These are phyloP conservation scores for Euwallacea similis DNA, from an alignment of 1,140 invertebrate genomes.

Conservation along the genomic window DNA sequence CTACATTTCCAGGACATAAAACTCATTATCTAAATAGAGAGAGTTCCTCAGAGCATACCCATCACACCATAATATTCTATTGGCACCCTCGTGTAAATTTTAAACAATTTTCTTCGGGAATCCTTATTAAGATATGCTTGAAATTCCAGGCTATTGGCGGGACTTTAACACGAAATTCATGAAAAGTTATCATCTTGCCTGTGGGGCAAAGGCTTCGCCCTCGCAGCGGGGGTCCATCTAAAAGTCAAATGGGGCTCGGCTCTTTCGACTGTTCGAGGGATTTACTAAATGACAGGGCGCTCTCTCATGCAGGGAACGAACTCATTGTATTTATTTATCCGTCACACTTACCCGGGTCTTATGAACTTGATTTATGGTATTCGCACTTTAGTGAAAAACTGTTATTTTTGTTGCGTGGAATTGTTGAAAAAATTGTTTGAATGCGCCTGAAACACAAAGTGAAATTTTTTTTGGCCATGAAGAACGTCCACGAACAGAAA, in stretches of 20 bases:
- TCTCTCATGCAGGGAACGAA: constrained; percentile 24
- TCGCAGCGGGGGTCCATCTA: constrained; percentile 45
- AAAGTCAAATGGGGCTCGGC: constrained; percentile 48
- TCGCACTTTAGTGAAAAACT: too few relatives aligned
- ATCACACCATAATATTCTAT: background rate
- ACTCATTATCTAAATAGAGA: background rate
- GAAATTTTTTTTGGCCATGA: too few relatives aligned
- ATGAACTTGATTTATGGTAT: constrained; percentile 17
- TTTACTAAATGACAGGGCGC: constrained; percentile 35
- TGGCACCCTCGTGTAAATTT: background rate
- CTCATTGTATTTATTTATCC: constrained; percentile 38
- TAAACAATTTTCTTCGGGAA: too few relatives aligned
- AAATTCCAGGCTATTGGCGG: background rate
- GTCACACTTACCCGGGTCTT: constrained; percentile 21
- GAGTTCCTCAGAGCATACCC: background rate
- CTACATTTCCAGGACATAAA: too few relatives aligned
- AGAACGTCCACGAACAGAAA: too few relatives aligned
- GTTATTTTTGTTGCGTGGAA: too few relatives aligned
- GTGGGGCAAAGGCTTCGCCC: constrained; percentile 17
- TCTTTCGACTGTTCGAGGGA: constrained; percentile 39
- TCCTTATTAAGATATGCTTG: too few relatives aligned
- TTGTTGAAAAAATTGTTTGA: too few relatives aligned
- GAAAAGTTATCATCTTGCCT: constrained; percentile 17
- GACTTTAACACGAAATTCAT: constrained; percentile 17
- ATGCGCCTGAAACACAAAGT: too few relatives aligned